Evolutionary conservation across 2,888 invertebrate genomes (phyloP).

Genomic region (Trypoxylon attenuatum): DNA sequence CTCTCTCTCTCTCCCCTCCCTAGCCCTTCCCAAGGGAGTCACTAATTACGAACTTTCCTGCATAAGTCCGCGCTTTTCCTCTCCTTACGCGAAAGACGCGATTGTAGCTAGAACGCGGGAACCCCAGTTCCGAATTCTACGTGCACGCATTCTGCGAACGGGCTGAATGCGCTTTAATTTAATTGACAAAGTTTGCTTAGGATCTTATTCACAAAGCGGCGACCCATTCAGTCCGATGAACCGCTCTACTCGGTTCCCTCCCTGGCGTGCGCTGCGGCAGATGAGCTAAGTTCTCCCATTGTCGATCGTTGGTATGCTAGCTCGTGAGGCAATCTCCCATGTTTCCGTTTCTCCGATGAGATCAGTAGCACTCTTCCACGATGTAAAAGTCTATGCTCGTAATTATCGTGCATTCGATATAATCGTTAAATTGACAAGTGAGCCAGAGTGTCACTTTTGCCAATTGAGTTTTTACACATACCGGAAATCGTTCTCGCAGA

Average conservation of each 20-base stretch:
- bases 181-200: constrained; percentile 34
- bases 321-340: too few relatives aligned
- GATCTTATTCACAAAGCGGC: constrained; percentile 24
- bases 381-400: too few relatives aligned
- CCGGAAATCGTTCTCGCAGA: too few relatives aligned
- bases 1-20: too few relatives aligned
- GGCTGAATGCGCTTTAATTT: constrained; percentile 32
- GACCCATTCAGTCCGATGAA: constrained; percentile 26
- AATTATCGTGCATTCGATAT: too few relatives aligned
- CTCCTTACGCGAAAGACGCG: background rate
- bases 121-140: background rate
- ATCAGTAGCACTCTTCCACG: too few relatives aligned
- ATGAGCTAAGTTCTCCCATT: constrained; percentile 29
- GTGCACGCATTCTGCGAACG: constrained; percentile 23
- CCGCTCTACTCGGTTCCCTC: constrained; percentile 15
- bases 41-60: background rate
- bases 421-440: too few relatives aligned
- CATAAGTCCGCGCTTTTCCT: background rate
- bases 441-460: too few relatives aligned
- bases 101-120: too few relatives aligned
- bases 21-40: too few relatives aligned
- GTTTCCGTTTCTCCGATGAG: too few relatives aligned
- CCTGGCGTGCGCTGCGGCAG: background rate
- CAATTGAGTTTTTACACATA: too few relatives aligned
- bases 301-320: constrained; percentile 5